phyloP scores from a whole-genome alignment of 2,888 invertebrate species.

The Diachrysia chrysitis region DNA sequence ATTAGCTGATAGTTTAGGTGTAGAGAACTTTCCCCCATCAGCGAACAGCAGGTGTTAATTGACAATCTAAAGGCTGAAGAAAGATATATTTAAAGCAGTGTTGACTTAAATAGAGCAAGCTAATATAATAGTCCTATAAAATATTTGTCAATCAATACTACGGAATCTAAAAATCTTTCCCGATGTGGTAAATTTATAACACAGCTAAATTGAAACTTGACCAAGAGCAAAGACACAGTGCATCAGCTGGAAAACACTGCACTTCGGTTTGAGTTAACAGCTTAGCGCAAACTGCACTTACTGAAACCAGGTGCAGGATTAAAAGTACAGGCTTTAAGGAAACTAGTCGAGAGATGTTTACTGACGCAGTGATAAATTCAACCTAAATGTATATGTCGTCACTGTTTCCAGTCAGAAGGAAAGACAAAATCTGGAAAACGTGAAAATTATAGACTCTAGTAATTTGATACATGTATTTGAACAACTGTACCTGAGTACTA shows the following conservation, averaged over 20 bases:
- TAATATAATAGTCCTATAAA: too few relatives aligned
- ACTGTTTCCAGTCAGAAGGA: constrained; percentile 5
- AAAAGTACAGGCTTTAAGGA: constrained; percentile 75
- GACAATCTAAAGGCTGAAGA: neutral
- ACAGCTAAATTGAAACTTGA: constrained; percentile 20
- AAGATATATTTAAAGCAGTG: neutral
- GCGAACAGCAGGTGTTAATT: neutral
- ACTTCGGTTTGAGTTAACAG: constrained; percentile 40
- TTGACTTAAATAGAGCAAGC: neutral
- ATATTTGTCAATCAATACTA: neutral
- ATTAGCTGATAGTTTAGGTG: too few relatives aligned
- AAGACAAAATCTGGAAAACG: neutral
- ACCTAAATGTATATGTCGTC: constrained; percentile 30
- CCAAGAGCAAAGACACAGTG: constrained; percentile 35
- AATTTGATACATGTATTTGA: too few relatives aligned
- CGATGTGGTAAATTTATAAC: neutral
- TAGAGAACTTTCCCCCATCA: too few relatives aligned
- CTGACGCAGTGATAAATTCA: constrained; percentile 46
- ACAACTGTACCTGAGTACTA: too few relatives aligned
- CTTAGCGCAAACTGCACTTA: constrained; percentile 77
- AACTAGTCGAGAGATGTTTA: constrained; percentile 48
- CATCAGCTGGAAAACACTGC: constrained; percentile 51
- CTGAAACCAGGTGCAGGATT: constrained; percentile 79
- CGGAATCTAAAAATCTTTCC: neutral
- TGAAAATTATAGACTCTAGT: too few relatives aligned